Conservation (phyloP, 1,140 invertebrate genomes). For the Glomeris maerens region DNA sequence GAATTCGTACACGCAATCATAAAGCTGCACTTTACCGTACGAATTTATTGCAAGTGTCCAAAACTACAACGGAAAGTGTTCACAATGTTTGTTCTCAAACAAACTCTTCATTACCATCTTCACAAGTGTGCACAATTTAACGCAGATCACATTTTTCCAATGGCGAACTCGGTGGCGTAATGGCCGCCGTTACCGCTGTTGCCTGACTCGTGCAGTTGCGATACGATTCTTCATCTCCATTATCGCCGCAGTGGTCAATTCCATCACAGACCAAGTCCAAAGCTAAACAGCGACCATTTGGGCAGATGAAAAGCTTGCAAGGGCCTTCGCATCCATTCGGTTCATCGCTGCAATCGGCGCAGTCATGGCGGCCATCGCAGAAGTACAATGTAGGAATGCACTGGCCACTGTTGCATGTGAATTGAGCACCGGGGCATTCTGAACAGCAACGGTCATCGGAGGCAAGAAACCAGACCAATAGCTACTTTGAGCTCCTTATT, state of each 20-base stretch:
- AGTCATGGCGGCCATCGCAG: slow-evolving; percentile 55
- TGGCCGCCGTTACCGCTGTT: too few relatives aligned
- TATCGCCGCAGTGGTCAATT: slow-evolving; percentile 57
- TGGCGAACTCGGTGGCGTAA: too few relatives aligned
- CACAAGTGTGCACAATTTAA: too few relatives aligned
- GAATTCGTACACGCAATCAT: too few relatives aligned
- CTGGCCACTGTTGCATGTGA: slow-evolving; percentile 49
- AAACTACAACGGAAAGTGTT: too few relatives aligned
- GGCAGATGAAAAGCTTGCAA: slow-evolving; percentile 45
- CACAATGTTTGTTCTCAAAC: too few relatives aligned
- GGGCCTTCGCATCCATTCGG: slow-evolving; percentile 39
- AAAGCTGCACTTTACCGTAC: too few relatives aligned
- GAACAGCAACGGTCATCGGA: slow-evolving; percentile 50
- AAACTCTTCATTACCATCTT: too few relatives aligned
- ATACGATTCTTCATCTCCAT: slow-evolving; percentile 67
- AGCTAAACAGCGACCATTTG: slow-evolving; percentile 45
- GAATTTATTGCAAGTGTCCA: too few relatives aligned
- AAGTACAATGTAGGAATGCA: slow-evolving; percentile 46
- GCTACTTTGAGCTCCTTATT: too few relatives aligned
- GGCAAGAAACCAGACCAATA: slow-evolving; percentile 19
- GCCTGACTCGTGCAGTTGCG: slow-evolving; percentile 40
- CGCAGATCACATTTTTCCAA: too few relatives aligned
- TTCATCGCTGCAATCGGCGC: slow-evolving; percentile 48
- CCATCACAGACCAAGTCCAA: slow-evolving; percentile 59
- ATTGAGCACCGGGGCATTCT: slow-evolving; percentile 22